These are phyloP conservation scores for Clarias laeviceps DNA, from an alignment of 2,797 vertebrate genomes.

Conservation along the genomic window DNA sequence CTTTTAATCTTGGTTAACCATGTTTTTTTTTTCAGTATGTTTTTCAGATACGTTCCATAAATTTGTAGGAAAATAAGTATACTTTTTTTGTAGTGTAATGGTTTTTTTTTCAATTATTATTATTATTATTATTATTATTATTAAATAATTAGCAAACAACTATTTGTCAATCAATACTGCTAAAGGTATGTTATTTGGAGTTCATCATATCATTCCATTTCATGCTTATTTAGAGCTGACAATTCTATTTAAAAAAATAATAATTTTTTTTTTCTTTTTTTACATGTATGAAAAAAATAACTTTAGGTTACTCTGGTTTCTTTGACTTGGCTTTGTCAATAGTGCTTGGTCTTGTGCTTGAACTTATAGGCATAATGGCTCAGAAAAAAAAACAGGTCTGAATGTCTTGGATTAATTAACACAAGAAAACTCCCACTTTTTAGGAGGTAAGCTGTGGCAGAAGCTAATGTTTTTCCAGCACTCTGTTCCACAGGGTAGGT, in stretches of 20 bases:
- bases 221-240: neutral
- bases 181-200: neutral
- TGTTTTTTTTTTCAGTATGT: conserved; percentile 27
- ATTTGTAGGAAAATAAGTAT: neutral
- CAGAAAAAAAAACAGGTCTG: conserved; percentile 50
- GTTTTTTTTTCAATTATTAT: neutral
- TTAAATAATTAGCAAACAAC: too few species aligned
- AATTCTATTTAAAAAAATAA: neutral
- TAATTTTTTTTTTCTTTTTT: neutral
- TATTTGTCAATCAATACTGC: neutral
- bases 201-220: neutral
- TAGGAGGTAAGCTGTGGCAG: conserved; percentile 71
- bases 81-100: neutral
- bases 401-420: conserved; percentile 82
- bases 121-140: too few species aligned
- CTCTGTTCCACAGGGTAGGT: conserved; percentile 79
- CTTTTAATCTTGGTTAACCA: conserved; percentile 54
- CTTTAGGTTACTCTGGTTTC: conserved; percentile 7
- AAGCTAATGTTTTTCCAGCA: conserved; percentile 76
- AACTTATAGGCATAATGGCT: conserved; percentile 56
- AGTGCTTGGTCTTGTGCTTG: conserved; percentile 45
- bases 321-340: conserved; percentile 54
- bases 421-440: conserved; percentile 74
- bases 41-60: neutral
- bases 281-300: conserved; percentile 1